Base-by-base conservation (phyloP, 2,113 vertebrate genomes). In the Callipepla squamata region DNA sequence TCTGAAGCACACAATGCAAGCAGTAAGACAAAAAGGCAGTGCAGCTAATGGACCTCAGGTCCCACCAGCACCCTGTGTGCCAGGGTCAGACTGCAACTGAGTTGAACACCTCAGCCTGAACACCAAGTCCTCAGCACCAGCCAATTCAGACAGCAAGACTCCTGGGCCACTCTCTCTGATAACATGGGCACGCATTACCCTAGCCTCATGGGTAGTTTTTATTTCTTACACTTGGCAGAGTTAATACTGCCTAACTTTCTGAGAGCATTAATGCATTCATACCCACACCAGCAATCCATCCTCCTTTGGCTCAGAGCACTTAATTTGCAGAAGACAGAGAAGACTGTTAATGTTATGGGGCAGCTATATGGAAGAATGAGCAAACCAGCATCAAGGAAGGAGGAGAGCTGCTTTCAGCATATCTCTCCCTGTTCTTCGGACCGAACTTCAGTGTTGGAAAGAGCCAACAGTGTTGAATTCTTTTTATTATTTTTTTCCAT, bases 11-110 rank as follows among this genome's bases (percentile, higher is more conserved):
- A 34, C 23, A 55, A 40, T 19, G 2, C 42, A n/a, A 89, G 28
- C 21, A 36, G 9, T 13, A 53, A 80, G 20, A 8, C 47, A 67
- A 25, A 34, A 83, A 63, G n/a, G 2, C 36, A 63, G 21, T 0
- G 1, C 32, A 25, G 5, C 68, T 45, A 36, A 45, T 1, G 1
- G 1, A 0, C 40, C 47, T 34, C 2, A 25, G 13, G 47, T 15
- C 53, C 67, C 57, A 26, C 63, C 48, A 36, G 26, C 63, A 58
- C 6, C 17, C 45, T 3, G 0, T 15, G 19, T 18, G 13, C 6
- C 0, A 17, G 12, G 26, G 30, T 2, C 2, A 76, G 28, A 44
- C 38, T 2, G 1, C n/a, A 69, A 63, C 20, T 34, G 6, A 15
- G 7, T 65, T 16, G 5, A 26, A 42, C 0, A 0, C 38, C 1